Conservation (phyloP, 2,113 vertebrate species). For the Ictalurus punctatus region DNA sequence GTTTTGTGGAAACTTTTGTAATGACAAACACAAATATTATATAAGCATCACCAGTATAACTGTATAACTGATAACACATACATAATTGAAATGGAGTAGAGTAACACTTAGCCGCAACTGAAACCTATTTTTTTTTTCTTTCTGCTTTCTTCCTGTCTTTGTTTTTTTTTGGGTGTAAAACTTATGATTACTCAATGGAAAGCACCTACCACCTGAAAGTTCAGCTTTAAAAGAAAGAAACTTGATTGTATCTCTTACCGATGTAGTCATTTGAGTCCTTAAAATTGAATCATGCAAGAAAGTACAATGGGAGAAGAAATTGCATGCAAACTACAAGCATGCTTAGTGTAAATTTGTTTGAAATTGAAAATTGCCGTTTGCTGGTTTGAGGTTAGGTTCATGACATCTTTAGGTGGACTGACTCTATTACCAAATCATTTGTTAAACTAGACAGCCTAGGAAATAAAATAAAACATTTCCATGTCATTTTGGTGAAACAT, state of each 20-base stretch:
- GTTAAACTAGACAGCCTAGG: neutral
- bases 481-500: neutral
- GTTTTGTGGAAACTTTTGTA: neutral
- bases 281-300: neutral
- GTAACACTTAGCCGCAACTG: neutral
- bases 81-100: neutral
- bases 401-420: neutral
- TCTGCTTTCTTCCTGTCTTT: conserved; percentile 15
- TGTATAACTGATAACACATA: neutral
- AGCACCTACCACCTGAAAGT: neutral
- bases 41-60: neutral
- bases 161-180: conserved; percentile 1
- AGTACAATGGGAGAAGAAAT: neutral
- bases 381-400: neutral
- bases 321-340: neutral
- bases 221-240: neutral
- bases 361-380: neutral
- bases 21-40: neutral
- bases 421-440: neutral
- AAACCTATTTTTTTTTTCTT: neutral
- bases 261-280: neutral
- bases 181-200: neutral
- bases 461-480: neutral
- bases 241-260: neutral
- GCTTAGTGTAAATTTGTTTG: neutral